Conservation (phyloP, 2,797 vertebrate species). For the Falco cherrug region DNA sequence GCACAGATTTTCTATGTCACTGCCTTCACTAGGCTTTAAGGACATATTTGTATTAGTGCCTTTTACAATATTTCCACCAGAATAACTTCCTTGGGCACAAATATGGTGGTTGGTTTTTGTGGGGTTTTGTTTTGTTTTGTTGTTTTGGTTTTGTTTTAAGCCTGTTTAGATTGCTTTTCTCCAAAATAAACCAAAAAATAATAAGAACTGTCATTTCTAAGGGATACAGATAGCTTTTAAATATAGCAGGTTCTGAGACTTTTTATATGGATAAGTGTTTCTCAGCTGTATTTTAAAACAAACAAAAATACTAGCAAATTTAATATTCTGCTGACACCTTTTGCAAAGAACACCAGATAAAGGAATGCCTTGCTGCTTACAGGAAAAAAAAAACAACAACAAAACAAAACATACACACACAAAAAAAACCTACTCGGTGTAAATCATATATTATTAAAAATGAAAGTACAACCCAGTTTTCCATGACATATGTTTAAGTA, state of each 20-base stretch:
- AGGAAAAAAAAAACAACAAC: background rate
- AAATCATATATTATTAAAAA: conserved; percentile 47
- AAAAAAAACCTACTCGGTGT: background rate
- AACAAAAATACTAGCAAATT: background rate
- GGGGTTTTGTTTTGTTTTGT: background rate
- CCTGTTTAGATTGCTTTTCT: background rate
- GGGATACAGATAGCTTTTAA: background rate
- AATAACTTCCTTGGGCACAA: background rate
- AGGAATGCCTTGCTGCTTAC: background rate
- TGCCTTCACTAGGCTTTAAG: background rate
- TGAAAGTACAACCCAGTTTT: background rate
- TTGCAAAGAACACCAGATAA: background rate
- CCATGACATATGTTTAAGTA: conserved; percentile 17
- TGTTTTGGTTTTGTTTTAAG: background rate
- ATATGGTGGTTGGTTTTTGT: background rate
- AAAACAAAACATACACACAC: background rate
- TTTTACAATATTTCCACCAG: background rate
- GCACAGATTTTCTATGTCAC: background rate
- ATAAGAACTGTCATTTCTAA: background rate
- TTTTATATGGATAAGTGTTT: background rate
- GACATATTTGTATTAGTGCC: background rate
- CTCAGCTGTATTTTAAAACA: background rate
- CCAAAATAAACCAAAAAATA: background rate
- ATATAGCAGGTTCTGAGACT: background rate
- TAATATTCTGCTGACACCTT: background rate